Evolutionary conservation across 2,888 invertebrate species (phyloP).

Genomic region (Drosophila crucigera): DNA sequence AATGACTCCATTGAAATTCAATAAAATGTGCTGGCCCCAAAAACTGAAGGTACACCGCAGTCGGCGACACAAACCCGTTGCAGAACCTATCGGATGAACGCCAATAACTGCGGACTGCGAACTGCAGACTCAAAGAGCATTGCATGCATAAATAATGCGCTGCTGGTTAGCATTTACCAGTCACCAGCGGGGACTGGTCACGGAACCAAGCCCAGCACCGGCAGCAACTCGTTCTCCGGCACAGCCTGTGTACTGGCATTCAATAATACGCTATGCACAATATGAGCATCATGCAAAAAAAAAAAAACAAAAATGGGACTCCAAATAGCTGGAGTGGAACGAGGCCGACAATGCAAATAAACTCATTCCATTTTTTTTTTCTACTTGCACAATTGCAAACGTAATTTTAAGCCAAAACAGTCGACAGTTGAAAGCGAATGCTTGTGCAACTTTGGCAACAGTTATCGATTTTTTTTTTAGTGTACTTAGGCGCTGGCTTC

Average conservation of each 20-base stretch:
- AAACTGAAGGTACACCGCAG: constrained; percentile 49
- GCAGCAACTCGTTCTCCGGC: constrained; percentile 4
- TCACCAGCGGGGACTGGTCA: constrained; percentile 15
- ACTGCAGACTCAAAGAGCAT: constrained; percentile 76
- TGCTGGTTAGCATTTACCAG: constrained; percentile 17
- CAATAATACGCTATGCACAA: constrained; percentile 61
- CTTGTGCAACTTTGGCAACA: constrained; percentile 11
- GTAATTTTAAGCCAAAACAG: constrained; percentile 57
- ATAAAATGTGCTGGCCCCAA: constrained; percentile 62
- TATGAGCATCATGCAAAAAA: constrained; percentile 12
- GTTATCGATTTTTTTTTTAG: constrained; percentile 30
- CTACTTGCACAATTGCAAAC: constrained; percentile 47
- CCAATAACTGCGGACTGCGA: constrained; percentile 65
- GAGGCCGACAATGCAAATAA: constrained; percentile 71
- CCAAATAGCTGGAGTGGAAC: constrained; percentile 29
- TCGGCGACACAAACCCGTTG: constrained; percentile 35
- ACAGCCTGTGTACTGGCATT: constrained; percentile 41
- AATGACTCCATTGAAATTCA: constrained; percentile 76
- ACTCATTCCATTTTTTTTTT: constrained; percentile 30
- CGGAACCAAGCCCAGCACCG: constrained; percentile 8
- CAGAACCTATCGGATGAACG: constrained; percentile 50
- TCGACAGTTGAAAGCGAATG: constrained; percentile 41
- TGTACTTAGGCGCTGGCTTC: constrained; percentile 35
- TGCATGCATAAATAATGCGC: constrained; percentile 79
- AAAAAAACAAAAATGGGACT: constrained; percentile 14